A percentile compares a stretch with the other conserved stretches of the same genome.
phyloP scores from a whole-genome alignment of 2,113 vertebrate species.

The human region DNA sequence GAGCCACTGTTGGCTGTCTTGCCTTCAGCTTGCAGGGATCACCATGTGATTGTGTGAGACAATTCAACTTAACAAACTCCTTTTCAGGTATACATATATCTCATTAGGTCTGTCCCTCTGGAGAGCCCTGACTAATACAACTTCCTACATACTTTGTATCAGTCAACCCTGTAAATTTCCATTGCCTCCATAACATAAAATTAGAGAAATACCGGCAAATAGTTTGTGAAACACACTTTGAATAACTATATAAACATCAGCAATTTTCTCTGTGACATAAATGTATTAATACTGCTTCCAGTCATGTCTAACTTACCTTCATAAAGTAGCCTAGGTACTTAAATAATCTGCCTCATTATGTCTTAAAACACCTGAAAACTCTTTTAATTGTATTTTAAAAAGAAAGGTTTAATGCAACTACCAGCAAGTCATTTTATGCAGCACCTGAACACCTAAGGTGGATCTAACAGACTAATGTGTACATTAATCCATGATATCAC shows the following conservation, averaged over 20 bases:
- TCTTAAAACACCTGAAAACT: conserved; percentile 33
- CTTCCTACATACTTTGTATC: neutral
- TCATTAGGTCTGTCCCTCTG: no score
- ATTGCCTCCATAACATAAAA: neutral
- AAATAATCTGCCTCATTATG: conserved; percentile 34
- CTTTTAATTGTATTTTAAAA: conserved; percentile 21
- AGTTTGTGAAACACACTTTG: neutral
- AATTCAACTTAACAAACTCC: no score
- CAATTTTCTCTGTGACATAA: neutral
- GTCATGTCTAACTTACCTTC: neutral
- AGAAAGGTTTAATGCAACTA: conserved; percentile 18
- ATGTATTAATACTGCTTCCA: neutral
- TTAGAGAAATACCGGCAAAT: neutral
- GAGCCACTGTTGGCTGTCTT: no score
- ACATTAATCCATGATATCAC: neutral
- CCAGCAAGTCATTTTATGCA: conserved; percentile 40
- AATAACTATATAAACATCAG: neutral
- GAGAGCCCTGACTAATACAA: no score
- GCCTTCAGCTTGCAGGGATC: no score
- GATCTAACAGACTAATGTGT: neutral
- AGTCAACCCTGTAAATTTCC: neutral
- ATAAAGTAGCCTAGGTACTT: neutral
- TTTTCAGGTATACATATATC: no score
- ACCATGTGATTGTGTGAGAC: no score
- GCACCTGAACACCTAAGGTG: conserved; percentile 5